Evolutionary conservation across 2,113 vertebrate genomes (phyloP).

Genomic region (Oryzias javanicus): DNA sequence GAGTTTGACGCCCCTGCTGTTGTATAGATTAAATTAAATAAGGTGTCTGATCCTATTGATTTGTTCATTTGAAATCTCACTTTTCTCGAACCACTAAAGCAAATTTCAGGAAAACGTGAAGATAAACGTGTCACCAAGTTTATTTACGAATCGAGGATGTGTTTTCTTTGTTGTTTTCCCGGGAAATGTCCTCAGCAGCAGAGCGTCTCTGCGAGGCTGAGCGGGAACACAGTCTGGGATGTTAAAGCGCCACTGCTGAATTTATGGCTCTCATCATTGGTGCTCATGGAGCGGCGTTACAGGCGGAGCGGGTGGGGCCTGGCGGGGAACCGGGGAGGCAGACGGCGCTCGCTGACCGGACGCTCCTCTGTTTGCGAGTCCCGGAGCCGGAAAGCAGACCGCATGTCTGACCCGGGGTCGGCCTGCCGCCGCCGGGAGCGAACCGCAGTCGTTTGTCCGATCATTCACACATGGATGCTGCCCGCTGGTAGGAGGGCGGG

Average conservation of each 20-base stretch:
- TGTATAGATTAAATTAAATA: no score
- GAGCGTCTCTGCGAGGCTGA: neutral
- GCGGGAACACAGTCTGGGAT: slow-evolving; percentile 7
- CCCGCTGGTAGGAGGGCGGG: slow-evolving; percentile 8
- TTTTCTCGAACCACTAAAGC: no score
- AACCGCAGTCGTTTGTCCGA: slow-evolving; percentile 23
- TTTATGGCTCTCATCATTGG: slow-evolving; percentile 42
- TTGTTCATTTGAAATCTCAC: no score
- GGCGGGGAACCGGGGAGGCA: slow-evolving; percentile 52
- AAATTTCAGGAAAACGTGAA: no score
- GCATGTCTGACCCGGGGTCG: slow-evolving; percentile 68
- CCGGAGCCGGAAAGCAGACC: slow-evolving; percentile 44
- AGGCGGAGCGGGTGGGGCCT: slow-evolving; percentile 76
- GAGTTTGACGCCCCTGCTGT: no score
- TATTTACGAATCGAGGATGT: no score
- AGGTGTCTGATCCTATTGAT: no score
- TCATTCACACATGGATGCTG: slow-evolving; percentile 35
- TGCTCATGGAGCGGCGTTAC: slow-evolving; percentile 43
- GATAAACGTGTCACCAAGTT: no score
- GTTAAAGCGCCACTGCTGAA: slow-evolving; percentile 40
- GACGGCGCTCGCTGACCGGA: slow-evolving; percentile 65
- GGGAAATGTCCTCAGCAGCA: slow-evolving; percentile 15
- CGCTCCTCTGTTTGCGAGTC: slow-evolving; percentile 52
- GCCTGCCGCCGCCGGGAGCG: slow-evolving; percentile 48
- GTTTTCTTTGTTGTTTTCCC: neutral